Evolutionary conservation across 2,797 vertebrate species (phyloP).

Genomic region (Cichlasoma orientale): DNA sequence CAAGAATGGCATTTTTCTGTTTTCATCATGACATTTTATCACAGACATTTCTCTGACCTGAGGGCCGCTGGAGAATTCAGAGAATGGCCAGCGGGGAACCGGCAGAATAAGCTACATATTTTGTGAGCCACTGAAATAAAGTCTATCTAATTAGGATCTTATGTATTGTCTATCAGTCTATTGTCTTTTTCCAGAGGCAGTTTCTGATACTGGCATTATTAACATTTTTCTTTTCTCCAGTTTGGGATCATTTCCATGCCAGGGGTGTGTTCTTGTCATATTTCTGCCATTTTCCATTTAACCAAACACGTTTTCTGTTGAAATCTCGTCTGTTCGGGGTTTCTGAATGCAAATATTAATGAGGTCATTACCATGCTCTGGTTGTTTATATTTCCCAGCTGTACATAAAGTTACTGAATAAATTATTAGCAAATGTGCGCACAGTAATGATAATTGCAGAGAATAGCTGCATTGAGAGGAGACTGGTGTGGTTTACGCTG

Average conservation of each 20-base stretch:
- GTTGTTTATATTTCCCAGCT: constrained; percentile 18
- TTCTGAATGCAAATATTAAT: constrained; percentile 35
- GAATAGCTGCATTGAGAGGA: constrained; percentile 5
- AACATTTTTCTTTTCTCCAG: constrained; percentile 17
- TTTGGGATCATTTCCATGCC: constrained; percentile 32
- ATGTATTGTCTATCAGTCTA: constrained; percentile 34
- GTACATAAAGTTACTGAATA: constrained; percentile 8
- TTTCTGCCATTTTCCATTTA: constrained; percentile 7
- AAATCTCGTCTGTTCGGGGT: constrained; percentile 29
- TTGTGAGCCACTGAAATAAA: constrained; percentile 27
- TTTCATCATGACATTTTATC: constrained; percentile 76
- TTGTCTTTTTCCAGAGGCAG: constrained; percentile 24
- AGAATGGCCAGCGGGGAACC: constrained; percentile 37
- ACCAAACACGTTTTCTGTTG: constrained; percentile 21
- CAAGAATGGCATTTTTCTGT: constrained; percentile 72
- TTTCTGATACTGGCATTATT: constrained; percentile 24
- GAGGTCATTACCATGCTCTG: constrained; percentile 28
- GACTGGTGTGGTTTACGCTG: constrained; percentile 22
- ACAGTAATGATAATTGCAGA: constrained; percentile 18
- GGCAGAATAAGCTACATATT: constrained; percentile 18
- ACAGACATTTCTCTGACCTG: constrained; percentile 63
- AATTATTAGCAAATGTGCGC: constrained; percentile 8
- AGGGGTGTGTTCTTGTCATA: background rate
- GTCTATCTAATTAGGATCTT: constrained; percentile 44
- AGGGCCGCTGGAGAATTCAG: constrained; percentile 29